Evolutionary conservation across 2,113 vertebrate species (phyloP), one percentile per base, ranked within the genome.

Genomic region (Muntiacus reevesi): DNA sequence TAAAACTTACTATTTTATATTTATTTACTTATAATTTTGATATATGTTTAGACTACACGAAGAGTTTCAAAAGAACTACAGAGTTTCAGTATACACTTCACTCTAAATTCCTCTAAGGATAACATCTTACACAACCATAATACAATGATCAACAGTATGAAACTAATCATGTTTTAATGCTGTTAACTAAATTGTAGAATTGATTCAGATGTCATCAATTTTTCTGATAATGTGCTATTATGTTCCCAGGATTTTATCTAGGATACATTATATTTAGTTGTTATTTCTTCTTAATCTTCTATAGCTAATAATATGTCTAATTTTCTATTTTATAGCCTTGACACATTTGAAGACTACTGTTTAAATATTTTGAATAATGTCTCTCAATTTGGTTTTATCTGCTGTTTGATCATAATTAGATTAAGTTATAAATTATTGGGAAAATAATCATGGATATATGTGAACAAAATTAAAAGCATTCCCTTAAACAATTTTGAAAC

Each of bases 301-400:
- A 4, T 0, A 67, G 14, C 43, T 47, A 91, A 30, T 86, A 89
- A 76, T 9, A n/a, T 14, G 36, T 54, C 50, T 60, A 57, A 14
- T 78, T 7, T 60, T 92, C 10, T 60, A n/a, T 94, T 76, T 86
- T 5, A 78, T 60, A 87, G 87, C 16, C 8, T 45, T 67, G 82
- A 86, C 1, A 67, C 10, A 50, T 96, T 76, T 89, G 60, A 94
- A 87, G 36, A 57, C 1, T 54, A 33, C 36, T 89, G 55, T 62
- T 95, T 62, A 96, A 96, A 14, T 62, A 91, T 62, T 96, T 95
- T 88, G 79, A 87, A 90, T 33, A 94, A 74, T 97, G 21, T 1
- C 6, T 30, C 30, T 84, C 43, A 55, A 30, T 95, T 83, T 94
- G 10, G 13, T 67, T 88, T 96, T 40, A 87, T 55, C 12, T 92